Evolutionary conservation across 2,113 vertebrate species (phyloP).

Genomic region (Willisornis vidua): DNA sequence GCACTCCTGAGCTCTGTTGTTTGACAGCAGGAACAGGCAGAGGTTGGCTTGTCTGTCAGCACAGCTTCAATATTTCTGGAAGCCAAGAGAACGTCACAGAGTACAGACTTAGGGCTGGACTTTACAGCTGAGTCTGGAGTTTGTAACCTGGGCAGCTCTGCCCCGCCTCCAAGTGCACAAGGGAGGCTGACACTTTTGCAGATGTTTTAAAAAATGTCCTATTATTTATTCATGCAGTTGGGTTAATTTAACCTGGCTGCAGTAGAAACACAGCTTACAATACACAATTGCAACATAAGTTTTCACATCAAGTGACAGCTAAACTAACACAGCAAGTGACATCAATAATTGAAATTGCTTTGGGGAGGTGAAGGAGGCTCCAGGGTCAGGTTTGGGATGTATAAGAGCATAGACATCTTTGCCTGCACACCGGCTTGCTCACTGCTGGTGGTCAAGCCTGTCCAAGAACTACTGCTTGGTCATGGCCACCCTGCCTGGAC

Average conservation of each 20-base stretch:
- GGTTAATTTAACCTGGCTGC: slow-evolving; percentile 29
- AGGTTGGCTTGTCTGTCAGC: not conserved
- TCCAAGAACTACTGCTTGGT: not conserved
- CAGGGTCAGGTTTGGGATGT: not conserved
- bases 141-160: not conserved
- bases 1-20: not conserved
- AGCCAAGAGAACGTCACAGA: not conserved
- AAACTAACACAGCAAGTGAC: slow-evolving; percentile 30
- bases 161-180: not conserved
- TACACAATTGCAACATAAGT: slow-evolving; percentile 28
- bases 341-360: slow-evolving; percentile 52
- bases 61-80: not conserved
- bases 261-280: slow-evolving; percentile 28
- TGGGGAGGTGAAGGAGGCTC: not conserved
- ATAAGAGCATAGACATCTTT: not conserved
- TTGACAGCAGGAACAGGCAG: not conserved
- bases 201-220: slow-evolving; percentile 56
- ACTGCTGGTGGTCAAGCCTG: not conserved
- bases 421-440: not conserved
- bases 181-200: slow-evolving; percentile 1
- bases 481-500: not conserved
- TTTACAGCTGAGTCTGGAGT: not conserved
- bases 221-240: slow-evolving; percentile 56
- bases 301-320: not conserved
- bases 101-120: not conserved